Percentiles rank a stretch among this genome's conserved stretches.
Conservation (phyloP, 2,113 vertebrate species). For the Bombycilla garrulus region DNA sequence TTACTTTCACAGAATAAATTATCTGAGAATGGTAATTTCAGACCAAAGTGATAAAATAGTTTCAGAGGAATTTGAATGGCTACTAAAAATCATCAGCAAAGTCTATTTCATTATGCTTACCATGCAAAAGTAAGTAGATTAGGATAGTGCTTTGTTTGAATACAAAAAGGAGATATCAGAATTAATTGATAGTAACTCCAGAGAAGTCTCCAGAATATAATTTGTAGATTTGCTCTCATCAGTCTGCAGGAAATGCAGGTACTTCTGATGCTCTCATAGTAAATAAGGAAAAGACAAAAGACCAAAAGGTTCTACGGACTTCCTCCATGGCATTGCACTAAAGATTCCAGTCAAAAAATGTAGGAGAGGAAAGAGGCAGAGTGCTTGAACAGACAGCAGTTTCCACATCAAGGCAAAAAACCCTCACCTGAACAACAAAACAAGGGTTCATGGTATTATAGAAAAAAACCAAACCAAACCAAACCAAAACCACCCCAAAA, state of each 20-base stretch:
- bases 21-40: background rate
- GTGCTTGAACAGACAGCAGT: background rate
- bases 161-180: background rate
- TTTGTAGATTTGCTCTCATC: background rate
- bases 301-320: background rate
- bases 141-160: background rate
- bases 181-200: background rate
- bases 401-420: background rate
- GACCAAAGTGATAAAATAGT: background rate
- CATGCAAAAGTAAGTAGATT: background rate
- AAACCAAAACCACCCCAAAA: no score
- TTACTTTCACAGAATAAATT: background rate
- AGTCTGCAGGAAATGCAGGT: background rate
- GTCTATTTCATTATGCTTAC: background rate
- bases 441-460: background rate
- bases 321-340: background rate
- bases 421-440: accelerated
- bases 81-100: background rate
- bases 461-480: background rate
- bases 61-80: background rate
- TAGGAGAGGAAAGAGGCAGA: background rate
- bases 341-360: background rate
- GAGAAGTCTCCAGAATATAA: background rate
- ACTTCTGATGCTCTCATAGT: background rate
- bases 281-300: background rate